Evolutionary conservation across 1,140 invertebrate genomes (phyloP).

Genomic region (Sminthurides bifidus): DNA sequence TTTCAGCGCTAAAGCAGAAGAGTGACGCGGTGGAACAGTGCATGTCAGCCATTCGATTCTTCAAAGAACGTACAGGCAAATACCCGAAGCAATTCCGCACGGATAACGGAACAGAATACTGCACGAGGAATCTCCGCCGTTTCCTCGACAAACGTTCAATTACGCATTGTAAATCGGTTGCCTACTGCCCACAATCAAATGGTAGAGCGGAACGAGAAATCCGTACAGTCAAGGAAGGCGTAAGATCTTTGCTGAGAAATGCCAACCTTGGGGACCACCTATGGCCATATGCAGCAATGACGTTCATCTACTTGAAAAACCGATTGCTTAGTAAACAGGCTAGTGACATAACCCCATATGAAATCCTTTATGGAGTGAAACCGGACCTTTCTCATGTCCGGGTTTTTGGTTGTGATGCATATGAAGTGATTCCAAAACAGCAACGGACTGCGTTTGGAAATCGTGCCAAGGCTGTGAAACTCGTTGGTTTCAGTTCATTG

Average conservation of each 20-base stretch:
- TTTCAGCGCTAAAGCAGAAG: slow-evolving; percentile 39
- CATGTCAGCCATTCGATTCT: slow-evolving; percentile 34
- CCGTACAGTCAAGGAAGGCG: neutral
- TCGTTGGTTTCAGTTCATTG: neutral
- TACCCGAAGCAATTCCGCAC: slow-evolving; percentile 21
- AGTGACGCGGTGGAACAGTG: slow-evolving; percentile 33
- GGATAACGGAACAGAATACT: slow-evolving; percentile 5
- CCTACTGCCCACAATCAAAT: slow-evolving; percentile 42
- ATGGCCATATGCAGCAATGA: neutral
- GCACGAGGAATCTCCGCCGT: neutral
- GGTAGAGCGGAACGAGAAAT: slow-evolving; percentile 27
- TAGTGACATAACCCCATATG: neutral
- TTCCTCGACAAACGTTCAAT: neutral
- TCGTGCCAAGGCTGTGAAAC: neutral
- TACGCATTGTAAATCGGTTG: slow-evolving; percentile 30
- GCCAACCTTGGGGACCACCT: neutral
- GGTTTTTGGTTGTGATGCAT: neutral
- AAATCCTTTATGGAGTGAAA: no score
- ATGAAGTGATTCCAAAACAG: neutral
- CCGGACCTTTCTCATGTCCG: no score
- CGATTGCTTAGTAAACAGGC: neutral
- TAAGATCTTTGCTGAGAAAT: neutral
- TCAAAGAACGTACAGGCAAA: slow-evolving; percentile 10
- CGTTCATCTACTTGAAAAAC: neutral
- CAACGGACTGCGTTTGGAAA: neutral